These are phyloP conservation scores for Spinibarbus caldwelli DNA, from an alignment of 2,797 vertebrate genomes.

Conservation along the genomic window DNA sequence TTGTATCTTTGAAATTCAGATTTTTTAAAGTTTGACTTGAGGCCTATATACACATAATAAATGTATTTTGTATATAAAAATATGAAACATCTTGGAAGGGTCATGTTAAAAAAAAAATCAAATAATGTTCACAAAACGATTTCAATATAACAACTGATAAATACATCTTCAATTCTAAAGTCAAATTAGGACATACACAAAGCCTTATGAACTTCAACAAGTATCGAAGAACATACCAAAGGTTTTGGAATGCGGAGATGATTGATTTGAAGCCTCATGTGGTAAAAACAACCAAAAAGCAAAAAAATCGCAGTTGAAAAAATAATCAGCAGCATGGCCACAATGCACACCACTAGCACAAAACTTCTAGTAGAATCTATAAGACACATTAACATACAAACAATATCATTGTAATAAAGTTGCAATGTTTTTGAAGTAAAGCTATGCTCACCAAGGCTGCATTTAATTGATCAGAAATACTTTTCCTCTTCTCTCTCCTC, in stretches of 20 bases:
- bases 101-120: background rate
- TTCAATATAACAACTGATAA: background rate
- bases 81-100: background rate
- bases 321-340: slow-evolving; percentile 29
- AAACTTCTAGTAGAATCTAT: background rate
- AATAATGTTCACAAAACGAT: background rate
- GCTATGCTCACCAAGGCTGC: background rate
- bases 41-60: background rate
- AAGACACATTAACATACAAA: background rate
- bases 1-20: background rate
- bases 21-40: background rate
- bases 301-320: slow-evolving; percentile 23
- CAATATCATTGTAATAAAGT: background rate
- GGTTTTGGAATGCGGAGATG: slow-evolving; percentile 16
- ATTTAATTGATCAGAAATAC: background rate
- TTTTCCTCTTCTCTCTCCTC: no score
- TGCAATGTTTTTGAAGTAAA: background rate
- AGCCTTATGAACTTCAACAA: background rate
- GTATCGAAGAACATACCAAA: slow-evolving; percentile 56
- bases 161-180: background rate
- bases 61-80: background rate
- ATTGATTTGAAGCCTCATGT: background rate
- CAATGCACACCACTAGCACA: background rate
- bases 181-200: background rate
- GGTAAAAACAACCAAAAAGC: background rate